Evolutionary conservation across 2,113 vertebrate genomes (phyloP).

Genomic region (Pedionomus torquatus): DNA sequence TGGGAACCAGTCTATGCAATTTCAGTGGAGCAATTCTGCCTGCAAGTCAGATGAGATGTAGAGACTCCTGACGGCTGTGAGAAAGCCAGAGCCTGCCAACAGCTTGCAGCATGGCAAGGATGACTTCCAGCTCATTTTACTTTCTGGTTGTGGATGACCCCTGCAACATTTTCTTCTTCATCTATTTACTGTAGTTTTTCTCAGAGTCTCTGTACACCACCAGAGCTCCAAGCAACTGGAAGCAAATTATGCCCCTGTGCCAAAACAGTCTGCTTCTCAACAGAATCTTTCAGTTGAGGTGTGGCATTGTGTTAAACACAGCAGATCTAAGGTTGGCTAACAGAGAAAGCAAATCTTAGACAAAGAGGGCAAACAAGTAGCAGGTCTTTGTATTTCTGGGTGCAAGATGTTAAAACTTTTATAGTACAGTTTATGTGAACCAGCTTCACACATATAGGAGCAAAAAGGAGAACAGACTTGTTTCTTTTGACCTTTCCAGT

Average conservation of each 20-base stretch:
- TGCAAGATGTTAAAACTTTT: not conserved
- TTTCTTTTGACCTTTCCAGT: not conserved
- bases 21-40: not conserved
- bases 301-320: not conserved
- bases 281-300: not conserved
- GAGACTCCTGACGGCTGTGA: not conserved
- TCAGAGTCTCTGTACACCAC: not conserved
- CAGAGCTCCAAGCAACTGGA: not conserved
- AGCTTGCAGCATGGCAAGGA: not conserved
- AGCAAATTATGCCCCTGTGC: not conserved
- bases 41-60: not conserved
- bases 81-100: not conserved
- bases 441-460: not conserved
- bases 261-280: not conserved
- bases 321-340: fast-evolving
- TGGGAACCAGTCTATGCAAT: not conserved
- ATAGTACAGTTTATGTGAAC: not conserved
- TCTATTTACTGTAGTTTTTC: not conserved
- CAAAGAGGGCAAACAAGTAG: not conserved
- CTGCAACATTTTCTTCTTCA: not conserved
- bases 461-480: not conserved
- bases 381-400: not conserved
- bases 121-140: not conserved
- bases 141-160: not conserved
- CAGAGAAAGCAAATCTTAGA: not conserved